Evolutionary conservation across 2,797 vertebrate species (phyloP), one percentile per base, ranked within the genome.

Genomic region (Malacoctenus gilli): DNA sequence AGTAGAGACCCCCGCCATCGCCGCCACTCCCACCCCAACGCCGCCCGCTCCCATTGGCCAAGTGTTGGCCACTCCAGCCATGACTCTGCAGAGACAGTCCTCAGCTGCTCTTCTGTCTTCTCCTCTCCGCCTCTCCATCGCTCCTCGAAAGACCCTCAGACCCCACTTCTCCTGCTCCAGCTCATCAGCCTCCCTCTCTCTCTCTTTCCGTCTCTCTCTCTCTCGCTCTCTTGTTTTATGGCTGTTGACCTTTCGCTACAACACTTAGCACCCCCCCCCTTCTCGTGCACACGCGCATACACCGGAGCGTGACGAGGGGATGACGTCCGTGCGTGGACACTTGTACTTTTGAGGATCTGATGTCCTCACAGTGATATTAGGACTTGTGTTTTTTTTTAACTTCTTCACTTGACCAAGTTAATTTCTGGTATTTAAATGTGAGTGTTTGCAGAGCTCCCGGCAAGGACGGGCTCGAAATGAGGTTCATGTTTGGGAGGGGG

Each of bases 231-330:
- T 67, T 68, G 72, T 74, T 89, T 68, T 75, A 81, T 67, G 44
- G 75, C 77, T 85, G 82, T 88, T 88, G 86, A 90, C 87, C 87
- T 89, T 89, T 86, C 40, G 66, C 66, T 52, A 15, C 72, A 79
- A 83, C 78, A 81, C 83, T 88, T 78, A 76, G 75, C 69, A 59
- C 73, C 67, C 61, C 65, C 63, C 71, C 70, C 23, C 12, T 9
- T 6, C 5, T 28, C 25, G 9, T 28, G 59, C 74, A 55, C 52
- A 9, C 8, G 10, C 35, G 34, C 35, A 56, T 49, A 21, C 40
- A 57, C 21, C 32, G 13, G 22, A 70, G 38, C 5, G 8, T 51
- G 63, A 76, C 53, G 62, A 73, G 56, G 57, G 62, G 59, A 43
- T 44, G 56, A 35, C 39, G n/a, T 69, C 20, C 28, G 48, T 37